Evolutionary conservation across 2,113 vertebrate genomes (phyloP).

Genomic region (Cynopterus brachyotis): DNA sequence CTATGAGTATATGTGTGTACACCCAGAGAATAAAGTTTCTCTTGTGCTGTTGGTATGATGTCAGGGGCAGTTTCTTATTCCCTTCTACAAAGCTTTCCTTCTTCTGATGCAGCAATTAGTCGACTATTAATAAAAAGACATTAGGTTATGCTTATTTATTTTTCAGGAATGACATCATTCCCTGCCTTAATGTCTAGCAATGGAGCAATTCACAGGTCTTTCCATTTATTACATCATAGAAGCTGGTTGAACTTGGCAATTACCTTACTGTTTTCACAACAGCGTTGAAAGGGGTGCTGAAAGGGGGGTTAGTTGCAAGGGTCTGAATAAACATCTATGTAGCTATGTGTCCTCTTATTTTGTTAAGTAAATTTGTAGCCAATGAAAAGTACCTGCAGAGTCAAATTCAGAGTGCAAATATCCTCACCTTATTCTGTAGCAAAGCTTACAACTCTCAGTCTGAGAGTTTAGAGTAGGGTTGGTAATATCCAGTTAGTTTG

Average conservation of each 20-base stretch:
- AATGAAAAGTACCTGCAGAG: slow-evolving; percentile 32
- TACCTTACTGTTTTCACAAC: slow-evolving; percentile 80
- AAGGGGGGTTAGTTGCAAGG: slow-evolving; percentile 21
- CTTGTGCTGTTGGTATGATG: slow-evolving; percentile 89
- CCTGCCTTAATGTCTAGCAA: slow-evolving; percentile 83
- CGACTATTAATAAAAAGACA: slow-evolving; percentile 85
- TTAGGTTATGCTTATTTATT: slow-evolving; percentile 88
- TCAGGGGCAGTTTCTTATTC: slow-evolving; percentile 88
- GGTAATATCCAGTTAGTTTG: not conserved
- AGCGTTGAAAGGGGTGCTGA: slow-evolving; percentile 80
- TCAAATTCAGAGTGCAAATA: slow-evolving; percentile 7
- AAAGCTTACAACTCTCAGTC: not conserved
- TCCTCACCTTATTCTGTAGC: not conserved
- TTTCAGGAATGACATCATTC: slow-evolving; percentile 86
- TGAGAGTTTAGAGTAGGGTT: not conserved
- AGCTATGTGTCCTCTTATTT: slow-evolving; percentile 47
- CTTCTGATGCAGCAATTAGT: slow-evolving; percentile 84
- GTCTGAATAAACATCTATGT: slow-evolving; percentile 60
- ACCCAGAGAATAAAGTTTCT: slow-evolving; percentile 87
- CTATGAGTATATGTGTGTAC: slow-evolving; percentile 11
- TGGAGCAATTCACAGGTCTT: slow-evolving; percentile 84
- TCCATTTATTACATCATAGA: slow-evolving; percentile 82
- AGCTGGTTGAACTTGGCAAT: slow-evolving; percentile 79
- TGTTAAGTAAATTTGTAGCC: slow-evolving; percentile 40
- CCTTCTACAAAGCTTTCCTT: slow-evolving; percentile 85